Base-by-base conservation (phyloP, 2,888 invertebrate species). In the Zaprionus lineosus region DNA sequence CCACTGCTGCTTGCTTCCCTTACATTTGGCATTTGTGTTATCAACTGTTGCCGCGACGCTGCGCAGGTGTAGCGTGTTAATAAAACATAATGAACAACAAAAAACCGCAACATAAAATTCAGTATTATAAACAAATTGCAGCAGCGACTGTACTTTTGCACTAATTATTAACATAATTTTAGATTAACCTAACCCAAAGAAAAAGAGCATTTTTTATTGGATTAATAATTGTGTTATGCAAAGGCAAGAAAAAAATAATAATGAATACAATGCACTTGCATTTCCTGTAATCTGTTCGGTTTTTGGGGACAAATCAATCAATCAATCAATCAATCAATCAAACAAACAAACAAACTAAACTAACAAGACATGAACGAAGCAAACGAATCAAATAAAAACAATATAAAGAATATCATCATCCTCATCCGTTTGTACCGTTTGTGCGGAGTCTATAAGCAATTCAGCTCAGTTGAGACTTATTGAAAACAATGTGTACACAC, bases 61-160 rank as follows among this genome's bases (percentile, higher is more conserved):
- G 81, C 84, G 86, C 78, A 78, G 86, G 78, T 85, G 78, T 78
- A 78, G 60, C 74, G 71, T 62, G 64, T 41, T 63, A 66, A 68
- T 61, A 83, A 70, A 40, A 62, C 60, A 71, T 55, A 83, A 51
- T 55, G 74, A 69, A 58, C 59, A 66, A 57, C 59, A 61, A 60
- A 55, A 74, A 52, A 58, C 50, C 59, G 43, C 75, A 79, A 72
- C 69, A 73, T 39, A 44, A 53, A 74, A 59, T 57, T 48, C 58
- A 58, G 41, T 41, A 55, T 55, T 29, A 48, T 57, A 46, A 53
- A 79, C 48, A 31, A 62, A 81, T 77, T 63, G 61, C 61, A 67
- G 77, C 55, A 52, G 58, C 57, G 47, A 77, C 76, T 76, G 84
- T 84, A 76, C 84, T 56, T 65, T 63, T 64, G 39, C 56, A 58